Percentiles rank a stretch among this genome's conserved stretches.
Evolutionary conservation across 2,888 invertebrate species (phyloP).

Genomic region (Myopa tessellatipennis): DNA sequence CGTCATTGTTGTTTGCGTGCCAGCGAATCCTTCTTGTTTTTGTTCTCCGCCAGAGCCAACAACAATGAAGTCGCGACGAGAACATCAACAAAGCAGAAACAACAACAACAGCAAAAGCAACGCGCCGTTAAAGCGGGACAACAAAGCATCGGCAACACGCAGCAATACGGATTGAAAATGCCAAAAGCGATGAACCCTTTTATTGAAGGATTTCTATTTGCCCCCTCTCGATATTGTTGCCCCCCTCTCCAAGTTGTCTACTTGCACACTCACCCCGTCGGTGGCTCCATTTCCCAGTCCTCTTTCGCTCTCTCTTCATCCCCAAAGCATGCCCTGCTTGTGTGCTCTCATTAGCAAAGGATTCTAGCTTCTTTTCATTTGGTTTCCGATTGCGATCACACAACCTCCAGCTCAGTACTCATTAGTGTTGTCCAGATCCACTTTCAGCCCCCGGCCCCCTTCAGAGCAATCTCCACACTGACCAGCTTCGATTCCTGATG

Average conservation of each 20-base stretch:
- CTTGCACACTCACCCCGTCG: not conserved
- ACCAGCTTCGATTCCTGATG: not conserved
- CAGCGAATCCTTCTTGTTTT: not conserved
- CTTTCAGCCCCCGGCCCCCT: not conserved
- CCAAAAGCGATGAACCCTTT: slow-evolving; percentile 9
- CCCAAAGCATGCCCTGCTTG: not conserved
- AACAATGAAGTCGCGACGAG: not conserved
- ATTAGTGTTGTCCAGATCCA: not conserved
- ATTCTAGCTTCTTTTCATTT: not conserved
- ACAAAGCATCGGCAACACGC: not conserved
- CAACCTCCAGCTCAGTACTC: slow-evolving; percentile 12
- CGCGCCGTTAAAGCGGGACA: not conserved
- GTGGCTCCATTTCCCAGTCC: too few species aligned
- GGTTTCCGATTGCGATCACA: slow-evolving; percentile 2
- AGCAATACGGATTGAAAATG: not conserved
- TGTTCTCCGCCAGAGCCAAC: slow-evolving; percentile 1
- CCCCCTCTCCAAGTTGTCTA: not conserved
- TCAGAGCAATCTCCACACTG: not conserved
- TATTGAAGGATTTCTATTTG: slow-evolving; percentile 10
- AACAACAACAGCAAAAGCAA: slow-evolving; percentile 2
- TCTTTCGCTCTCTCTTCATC: not conserved
- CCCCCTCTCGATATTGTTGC: not conserved
- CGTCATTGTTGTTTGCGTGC: slow-evolving; percentile 1
- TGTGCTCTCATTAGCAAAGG: slow-evolving; percentile 24
- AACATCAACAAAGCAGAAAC: not conserved